Conservation (phyloP, 2,797 vertebrate species). For the Mus spretus region DNA sequence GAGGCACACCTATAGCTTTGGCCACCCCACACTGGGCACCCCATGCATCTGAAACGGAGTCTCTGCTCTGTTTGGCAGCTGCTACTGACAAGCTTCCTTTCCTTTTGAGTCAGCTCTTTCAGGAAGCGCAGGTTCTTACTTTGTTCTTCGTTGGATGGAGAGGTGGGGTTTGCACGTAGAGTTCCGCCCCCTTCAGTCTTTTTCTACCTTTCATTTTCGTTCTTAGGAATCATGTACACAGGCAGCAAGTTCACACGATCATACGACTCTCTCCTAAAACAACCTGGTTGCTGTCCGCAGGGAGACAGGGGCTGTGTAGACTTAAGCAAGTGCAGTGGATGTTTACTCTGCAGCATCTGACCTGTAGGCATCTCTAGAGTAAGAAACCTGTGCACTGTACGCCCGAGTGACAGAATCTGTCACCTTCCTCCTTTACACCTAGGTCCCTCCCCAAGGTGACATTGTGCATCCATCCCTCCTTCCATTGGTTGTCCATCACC, state of each 20-base stretch:
- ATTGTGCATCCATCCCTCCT: background rate
- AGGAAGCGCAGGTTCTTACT: background rate
- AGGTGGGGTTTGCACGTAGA: conserved; percentile 46
- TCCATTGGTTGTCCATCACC: background rate
- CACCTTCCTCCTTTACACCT: background rate
- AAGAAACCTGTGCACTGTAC: background rate
- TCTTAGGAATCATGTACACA: background rate
- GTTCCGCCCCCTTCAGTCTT: background rate
- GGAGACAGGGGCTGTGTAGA: background rate
- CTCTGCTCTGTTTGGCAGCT: conserved; percentile 53
- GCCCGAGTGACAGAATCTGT: background rate
- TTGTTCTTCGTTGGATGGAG: conserved; percentile 51
- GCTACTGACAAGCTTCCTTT: conserved; percentile 62
- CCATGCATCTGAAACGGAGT: conserved; percentile 24
- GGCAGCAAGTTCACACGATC: background rate
- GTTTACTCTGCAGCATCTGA: conserved; percentile 31
- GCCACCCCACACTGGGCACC: background rate
- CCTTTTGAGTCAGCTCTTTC: conserved; percentile 73
- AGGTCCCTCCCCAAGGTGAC: background rate
- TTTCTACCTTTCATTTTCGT: background rate
- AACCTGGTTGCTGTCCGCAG: background rate
- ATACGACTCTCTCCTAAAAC: background rate
- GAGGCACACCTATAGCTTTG: background rate
- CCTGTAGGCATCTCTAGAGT: background rate
- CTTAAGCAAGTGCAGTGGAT: background rate